Conservation (phyloP, 2,113 vertebrate genomes). For the Nycticebus coucang region DNA sequence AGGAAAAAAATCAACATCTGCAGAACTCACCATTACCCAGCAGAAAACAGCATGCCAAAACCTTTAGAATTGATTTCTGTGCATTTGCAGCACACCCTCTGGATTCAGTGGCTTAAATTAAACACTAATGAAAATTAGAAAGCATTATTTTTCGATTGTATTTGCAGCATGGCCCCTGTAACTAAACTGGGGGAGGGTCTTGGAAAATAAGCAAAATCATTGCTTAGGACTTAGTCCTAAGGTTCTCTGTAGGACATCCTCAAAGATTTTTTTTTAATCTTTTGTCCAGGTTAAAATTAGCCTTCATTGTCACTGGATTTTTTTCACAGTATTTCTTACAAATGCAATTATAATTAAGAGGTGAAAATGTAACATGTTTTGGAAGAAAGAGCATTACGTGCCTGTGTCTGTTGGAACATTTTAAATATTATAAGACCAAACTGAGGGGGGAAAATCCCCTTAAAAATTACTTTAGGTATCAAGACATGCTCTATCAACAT, state of each 20-base stretch:
- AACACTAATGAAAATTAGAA: constrained; percentile 58
- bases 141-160: not conserved
- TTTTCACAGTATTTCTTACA: constrained; percentile 27
- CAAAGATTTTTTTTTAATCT: constrained; percentile 8
- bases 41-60: constrained; percentile 51
- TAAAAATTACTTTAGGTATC: constrained; percentile 70
- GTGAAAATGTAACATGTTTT: constrained; percentile 16
- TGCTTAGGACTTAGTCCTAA: constrained; percentile 41
- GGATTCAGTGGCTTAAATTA: constrained; percentile 46
- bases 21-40: constrained; percentile 57
- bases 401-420: not conserved
- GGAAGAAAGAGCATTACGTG: constrained; percentile 21
- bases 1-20: constrained; percentile 57
- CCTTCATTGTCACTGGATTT: constrained; percentile 3
- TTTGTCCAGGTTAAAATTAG: constrained; percentile 31
- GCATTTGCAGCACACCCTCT: constrained; percentile 21
- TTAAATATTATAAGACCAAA: not conserved
- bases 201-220: constrained; percentile 61
- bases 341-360: constrained; percentile 41
- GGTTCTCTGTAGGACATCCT: constrained; percentile 27
- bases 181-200: not conserved
- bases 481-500: constrained; percentile 79
- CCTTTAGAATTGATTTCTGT: constrained; percentile 63
- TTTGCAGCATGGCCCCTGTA: not conserved
- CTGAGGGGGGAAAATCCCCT: not conserved